These are phyloP conservation scores for Alauda arvensis DNA, from an alignment of 2,797 vertebrate genomes.

Conservation along the genomic window DNA sequence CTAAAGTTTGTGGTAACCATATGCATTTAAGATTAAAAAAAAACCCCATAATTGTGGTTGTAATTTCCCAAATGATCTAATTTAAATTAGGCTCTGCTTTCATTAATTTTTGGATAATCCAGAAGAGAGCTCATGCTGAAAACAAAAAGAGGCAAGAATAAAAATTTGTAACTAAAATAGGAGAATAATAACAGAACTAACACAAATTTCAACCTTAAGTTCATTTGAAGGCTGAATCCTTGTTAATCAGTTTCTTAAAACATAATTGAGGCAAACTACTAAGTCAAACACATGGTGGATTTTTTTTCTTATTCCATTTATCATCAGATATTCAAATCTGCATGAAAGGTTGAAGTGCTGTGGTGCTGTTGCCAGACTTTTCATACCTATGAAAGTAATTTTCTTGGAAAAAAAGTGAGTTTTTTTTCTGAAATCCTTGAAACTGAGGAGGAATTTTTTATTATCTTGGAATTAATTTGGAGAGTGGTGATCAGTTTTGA, in stretches of 20 bases:
- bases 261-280: not conserved
- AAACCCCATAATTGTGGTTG: not conserved
- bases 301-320: not conserved
- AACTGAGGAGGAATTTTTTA: not conserved
- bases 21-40: not conserved
- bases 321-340: not conserved
- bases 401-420: not conserved
- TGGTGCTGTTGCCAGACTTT: not conserved
- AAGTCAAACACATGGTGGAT: not conserved
- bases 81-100: not conserved
- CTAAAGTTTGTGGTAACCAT: not conserved
- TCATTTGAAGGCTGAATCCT: not conserved
- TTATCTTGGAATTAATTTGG: not conserved
- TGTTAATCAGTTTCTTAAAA: not conserved
- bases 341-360: not conserved
- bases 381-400: not conserved
- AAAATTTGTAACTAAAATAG: not conserved
- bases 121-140: not conserved
- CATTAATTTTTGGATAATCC: not conserved
- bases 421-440: not conserved
- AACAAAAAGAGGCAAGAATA: not conserved
- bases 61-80: not conserved
- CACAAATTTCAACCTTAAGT: not conserved
- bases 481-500: not conserved
- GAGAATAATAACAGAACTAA: not conserved